A percentile compares a stretch with the other conserved stretches of the same genome.
phyloP scores from a whole-genome alignment of 2,888 invertebrate species.

The Phyto melanocephala region DNA sequence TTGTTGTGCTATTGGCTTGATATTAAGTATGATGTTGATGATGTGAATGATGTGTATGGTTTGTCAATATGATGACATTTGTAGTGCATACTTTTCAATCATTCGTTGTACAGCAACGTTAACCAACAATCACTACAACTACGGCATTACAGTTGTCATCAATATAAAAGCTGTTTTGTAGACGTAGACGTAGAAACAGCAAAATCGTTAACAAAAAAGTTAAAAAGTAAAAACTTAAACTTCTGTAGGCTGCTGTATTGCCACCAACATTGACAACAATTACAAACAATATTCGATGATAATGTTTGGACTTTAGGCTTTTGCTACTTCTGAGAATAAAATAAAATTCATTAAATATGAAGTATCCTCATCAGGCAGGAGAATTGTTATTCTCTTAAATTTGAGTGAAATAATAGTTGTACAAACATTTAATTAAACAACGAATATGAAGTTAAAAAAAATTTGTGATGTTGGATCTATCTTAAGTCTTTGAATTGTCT shows the following conservation, averaged over 20 bases:
- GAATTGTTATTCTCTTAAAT: too few species aligned
- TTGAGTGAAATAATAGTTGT: too few species aligned
- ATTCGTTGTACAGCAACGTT: constrained; percentile 38
- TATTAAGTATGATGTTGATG: not conserved
- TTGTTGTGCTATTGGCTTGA: not conserved
- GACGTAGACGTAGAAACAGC: not conserved
- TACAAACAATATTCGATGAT: constrained; percentile 30
- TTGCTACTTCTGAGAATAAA: too few species aligned
- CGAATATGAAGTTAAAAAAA: too few species aligned
- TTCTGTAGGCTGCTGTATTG: constrained; percentile 9
- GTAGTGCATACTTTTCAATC: constrained; percentile 52
- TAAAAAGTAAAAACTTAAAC: not conserved
- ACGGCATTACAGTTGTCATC: constrained; percentile 36
- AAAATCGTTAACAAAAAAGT: not conserved
- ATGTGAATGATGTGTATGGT: constrained; percentile 29
- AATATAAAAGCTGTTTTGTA: not conserved
- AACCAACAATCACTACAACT: constrained; percentile 8
- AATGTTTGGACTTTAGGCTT: too few species aligned
- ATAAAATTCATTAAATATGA: too few species aligned
- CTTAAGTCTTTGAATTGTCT: too few species aligned
- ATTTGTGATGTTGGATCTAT: too few species aligned
- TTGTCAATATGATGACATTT: constrained; percentile 55
- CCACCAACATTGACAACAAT: constrained; percentile 57
- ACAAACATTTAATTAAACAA: too few species aligned
- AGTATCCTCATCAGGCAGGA: too few species aligned